phyloP scores from a whole-genome alignment of 2,113 vertebrate species.

The Chloroceryle aenea region DNA sequence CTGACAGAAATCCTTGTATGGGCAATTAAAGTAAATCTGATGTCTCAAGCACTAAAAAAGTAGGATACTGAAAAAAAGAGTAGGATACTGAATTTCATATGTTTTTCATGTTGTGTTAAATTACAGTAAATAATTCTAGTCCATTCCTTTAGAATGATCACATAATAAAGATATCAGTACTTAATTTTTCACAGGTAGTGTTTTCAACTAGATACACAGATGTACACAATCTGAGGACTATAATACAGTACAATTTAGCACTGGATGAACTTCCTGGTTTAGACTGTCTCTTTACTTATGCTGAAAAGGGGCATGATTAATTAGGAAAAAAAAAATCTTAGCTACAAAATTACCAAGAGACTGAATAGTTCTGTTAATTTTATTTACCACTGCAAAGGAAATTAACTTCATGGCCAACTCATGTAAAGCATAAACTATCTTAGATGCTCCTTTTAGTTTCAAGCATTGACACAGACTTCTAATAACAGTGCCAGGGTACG shows the following conservation, averaged over 20 bases:
- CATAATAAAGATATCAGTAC: neutral
- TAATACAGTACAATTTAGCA: neutral
- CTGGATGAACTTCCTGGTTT: constrained; percentile 30
- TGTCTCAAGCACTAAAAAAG: constrained; percentile 4
- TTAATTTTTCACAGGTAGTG: neutral
- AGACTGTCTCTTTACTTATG: neutral
- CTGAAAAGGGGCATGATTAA: neutral
- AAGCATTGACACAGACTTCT: neutral
- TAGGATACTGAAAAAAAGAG: neutral
- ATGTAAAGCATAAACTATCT: neutral
- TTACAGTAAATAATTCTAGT: neutral
- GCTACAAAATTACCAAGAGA: neutral
- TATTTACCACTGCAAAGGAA: neutral
- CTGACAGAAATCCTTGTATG: neutral
- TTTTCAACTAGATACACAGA: neutral
- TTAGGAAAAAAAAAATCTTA: neutral
- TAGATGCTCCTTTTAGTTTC: neutral
- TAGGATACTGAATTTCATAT: neutral
- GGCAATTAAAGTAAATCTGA: constrained; percentile 20
- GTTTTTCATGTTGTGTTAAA: neutral
- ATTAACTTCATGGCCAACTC: neutral
- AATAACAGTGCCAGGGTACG: neutral
- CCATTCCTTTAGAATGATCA: neutral
- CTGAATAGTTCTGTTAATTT: neutral
- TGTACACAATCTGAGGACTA: neutral